Evolutionary conservation across 1,140 invertebrate species (phyloP), one percentile per base, ranked within the genome.

Genomic region (Drosophila burlai): DNA sequence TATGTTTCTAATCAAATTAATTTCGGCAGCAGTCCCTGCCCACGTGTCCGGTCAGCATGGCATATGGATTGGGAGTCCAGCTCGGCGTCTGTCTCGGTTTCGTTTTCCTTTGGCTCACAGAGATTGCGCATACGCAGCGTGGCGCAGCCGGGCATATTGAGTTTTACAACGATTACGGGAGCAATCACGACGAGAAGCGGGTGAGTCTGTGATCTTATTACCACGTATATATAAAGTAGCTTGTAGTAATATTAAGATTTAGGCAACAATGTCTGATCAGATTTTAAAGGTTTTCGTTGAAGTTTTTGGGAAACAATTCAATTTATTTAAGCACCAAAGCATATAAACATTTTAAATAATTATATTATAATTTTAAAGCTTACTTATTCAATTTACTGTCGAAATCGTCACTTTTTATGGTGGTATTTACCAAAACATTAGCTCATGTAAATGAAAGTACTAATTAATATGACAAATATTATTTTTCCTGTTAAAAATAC

Each of bases 1-100:
- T 73, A 67, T 75, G 72, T 87, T 87, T 89, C 84, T 87, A 87
- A 87, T 89, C 84, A 87, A 87, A 87, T 87, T 89, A 89, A 87
- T 87, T 87, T 87, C 73, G 62, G 65, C 84, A 81, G 81, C 84
- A 60, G 66, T 74, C 69, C 69, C 71, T 77, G 76, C 46, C 63
- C 79, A 76, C 75, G 79, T 71, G 62, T 75, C 54, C 31, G 68
- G 34, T 66, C 74, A 82, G 40, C 43, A 80, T 73, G 62, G 57
- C 50, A 50, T 77, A 73, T 64, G 61, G 59, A 45, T 61, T 66
- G 77, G 55, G 42, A 10, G 52, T 55, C 34, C 13, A 38, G 10
- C 16, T 67, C 40, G 66, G 61, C 9, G 18, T 46, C n/a, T 43
- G n/a, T 59, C 2, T 66, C 16, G 36, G 42, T 43, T 50, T 38